These are phyloP conservation scores for Microtus pennsylvanicus DNA, from an alignment of 2,113 vertebrate genomes.

Conservation along the genomic window DNA sequence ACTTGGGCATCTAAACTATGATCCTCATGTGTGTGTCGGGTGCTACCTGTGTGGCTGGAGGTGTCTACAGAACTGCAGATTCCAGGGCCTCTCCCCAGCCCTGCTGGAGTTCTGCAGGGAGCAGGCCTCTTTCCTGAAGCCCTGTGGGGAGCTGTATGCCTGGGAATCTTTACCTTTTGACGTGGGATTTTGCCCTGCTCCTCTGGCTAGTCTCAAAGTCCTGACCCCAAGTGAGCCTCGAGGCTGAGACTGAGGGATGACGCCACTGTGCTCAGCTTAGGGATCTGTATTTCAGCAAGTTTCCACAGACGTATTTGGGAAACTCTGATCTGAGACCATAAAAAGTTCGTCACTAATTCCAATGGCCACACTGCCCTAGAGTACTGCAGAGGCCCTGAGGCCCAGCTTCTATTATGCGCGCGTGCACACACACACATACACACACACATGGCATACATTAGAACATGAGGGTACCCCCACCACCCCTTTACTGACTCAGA, in stretches of 20 bases:
- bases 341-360: neutral
- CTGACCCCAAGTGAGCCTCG: neutral
- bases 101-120: neutral
- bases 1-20: neutral
- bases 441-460: no score
- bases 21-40: neutral
- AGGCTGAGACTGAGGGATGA: neutral
- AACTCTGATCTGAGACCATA: neutral
- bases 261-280: neutral
- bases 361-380: neutral
- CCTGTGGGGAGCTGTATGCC: fast-evolving
- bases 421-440: no score
- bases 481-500: neutral
- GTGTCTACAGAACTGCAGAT: neutral
- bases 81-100: no score
- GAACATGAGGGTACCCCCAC: fast-evolving
- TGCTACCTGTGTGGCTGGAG: no score
- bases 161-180: neutral
- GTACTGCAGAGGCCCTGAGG: neutral
- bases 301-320: neutral
- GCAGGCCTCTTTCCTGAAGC: neutral
- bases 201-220: neutral
- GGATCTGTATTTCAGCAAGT: neutral
- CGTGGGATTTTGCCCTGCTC: neutral
- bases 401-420: fast-evolving